Evolutionary conservation across 2,888 invertebrate genomes (phyloP).

Genomic region (Drosophila atripex): DNA sequence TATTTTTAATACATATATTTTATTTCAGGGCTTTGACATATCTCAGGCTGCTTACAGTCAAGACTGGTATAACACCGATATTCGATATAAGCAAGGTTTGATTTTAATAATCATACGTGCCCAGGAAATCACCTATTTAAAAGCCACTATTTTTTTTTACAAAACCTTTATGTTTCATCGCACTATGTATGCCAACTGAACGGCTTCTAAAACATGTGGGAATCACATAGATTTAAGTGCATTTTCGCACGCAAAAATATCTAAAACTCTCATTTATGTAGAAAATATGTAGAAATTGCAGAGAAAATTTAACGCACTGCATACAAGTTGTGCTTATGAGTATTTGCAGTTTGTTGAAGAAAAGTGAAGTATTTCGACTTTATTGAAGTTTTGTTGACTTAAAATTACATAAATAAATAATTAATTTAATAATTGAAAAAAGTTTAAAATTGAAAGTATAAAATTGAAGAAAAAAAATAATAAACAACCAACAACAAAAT

Average conservation of each 20-base stretch:
- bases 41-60: constrained; percentile 72
- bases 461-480: background rate
- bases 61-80: constrained; percentile 70
- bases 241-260: background rate
- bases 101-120: constrained; percentile 70
- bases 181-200: constrained; percentile 71
- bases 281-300: constrained; percentile 32
- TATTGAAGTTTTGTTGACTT: background rate
- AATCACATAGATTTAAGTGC: background rate
- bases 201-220: background rate
- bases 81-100: constrained; percentile 68
- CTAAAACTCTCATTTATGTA: background rate
- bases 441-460: too few relatives aligned
- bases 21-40: constrained; percentile 59
- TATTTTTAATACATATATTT: too few relatives aligned
- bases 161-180: constrained; percentile 80
- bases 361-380: background rate
- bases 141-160: constrained; percentile 76
- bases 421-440: too few relatives aligned
- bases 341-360: constrained; percentile 26
- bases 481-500: background rate
- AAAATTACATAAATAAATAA: background rate
- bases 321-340: constrained; percentile 49
- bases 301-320: constrained; percentile 50
- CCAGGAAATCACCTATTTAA: constrained; percentile 67